Evolutionary conservation across 2,113 vertebrate genomes (phyloP).

Genomic region (human (Homo sapiens)): DNA sequence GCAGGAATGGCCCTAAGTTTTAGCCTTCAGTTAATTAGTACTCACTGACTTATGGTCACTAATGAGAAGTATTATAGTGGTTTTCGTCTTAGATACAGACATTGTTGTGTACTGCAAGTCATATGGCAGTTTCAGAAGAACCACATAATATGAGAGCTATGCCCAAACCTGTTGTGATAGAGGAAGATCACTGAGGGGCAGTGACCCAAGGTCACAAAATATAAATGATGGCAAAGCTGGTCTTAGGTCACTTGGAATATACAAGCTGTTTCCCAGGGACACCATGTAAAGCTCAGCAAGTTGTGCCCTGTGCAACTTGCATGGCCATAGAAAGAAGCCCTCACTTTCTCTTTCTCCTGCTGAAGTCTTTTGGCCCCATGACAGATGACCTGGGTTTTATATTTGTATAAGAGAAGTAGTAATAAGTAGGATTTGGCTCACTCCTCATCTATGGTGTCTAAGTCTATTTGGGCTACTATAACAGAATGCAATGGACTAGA

Average conservation of each 20-base stretch:
- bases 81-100: not conserved
- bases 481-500: not conserved
- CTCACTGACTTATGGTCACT: conserved; percentile 30
- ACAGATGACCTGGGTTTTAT: not conserved
- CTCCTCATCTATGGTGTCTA: not conserved
- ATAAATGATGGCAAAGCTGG: not conserved
- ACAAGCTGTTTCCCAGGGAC: not conserved
- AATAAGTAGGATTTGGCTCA: not conserved
- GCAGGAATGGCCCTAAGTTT: conserved; percentile 13
- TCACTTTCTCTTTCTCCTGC: not conserved
- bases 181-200: not conserved
- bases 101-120: conserved; percentile 19
- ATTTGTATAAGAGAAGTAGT: not conserved
- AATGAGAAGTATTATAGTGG: conserved; percentile 33
- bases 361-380: not conserved
- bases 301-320: not conserved
- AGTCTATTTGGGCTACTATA: not conserved
- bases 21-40: not conserved
- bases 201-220: not conserved
- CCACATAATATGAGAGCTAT: not conserved
- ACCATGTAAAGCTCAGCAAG: not conserved
- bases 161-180: not conserved
- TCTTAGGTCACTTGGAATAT: not conserved
- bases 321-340: not conserved
- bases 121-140: conserved; percentile 29